A percentile compares a stretch with the other conserved stretches of the same genome.
phyloP scores from a whole-genome alignment of 2,888 invertebrate genomes.

The Yponomeuta sedellus region DNA sequence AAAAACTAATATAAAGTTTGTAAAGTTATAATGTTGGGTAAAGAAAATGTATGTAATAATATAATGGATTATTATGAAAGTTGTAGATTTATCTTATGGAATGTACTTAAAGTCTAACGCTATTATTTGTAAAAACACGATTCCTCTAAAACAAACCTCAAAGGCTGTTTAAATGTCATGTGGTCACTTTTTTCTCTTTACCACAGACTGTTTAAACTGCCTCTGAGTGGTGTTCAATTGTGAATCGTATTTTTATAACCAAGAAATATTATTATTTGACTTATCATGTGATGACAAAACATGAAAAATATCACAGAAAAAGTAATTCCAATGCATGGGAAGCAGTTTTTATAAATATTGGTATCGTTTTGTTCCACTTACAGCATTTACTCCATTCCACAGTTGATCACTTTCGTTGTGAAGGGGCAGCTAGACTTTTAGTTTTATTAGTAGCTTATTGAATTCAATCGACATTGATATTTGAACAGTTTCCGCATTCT shows the following conservation, averaged over 20 bases:
- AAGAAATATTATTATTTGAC: too few relatives aligned
- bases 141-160: too few relatives aligned
- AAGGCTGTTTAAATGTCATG: too few relatives aligned
- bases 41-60: background rate
- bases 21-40: background rate
- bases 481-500: background rate
- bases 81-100: background rate
- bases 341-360: background rate
- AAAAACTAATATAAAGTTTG: constrained; percentile 5
- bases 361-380: background rate
- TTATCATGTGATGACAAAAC: background rate
- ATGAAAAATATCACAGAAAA: background rate
- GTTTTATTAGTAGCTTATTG: background rate
- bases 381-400: constrained; percentile 23
- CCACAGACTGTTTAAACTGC: too few relatives aligned
- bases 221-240: too few relatives aligned
- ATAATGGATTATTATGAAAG: background rate
- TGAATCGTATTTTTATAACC: too few relatives aligned
- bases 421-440: constrained; percentile 1
- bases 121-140: background rate
- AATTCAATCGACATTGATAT: constrained; percentile 7
- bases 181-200: too few relatives aligned
- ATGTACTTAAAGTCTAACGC: constrained; percentile 4
- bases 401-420: background rate
- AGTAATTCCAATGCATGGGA: background rate